Percentiles rank a stretch among this genome's conserved stretches.
phyloP scores from a whole-genome alignment of 2,113 vertebrate genomes.

The Bos javanicus region DNA sequence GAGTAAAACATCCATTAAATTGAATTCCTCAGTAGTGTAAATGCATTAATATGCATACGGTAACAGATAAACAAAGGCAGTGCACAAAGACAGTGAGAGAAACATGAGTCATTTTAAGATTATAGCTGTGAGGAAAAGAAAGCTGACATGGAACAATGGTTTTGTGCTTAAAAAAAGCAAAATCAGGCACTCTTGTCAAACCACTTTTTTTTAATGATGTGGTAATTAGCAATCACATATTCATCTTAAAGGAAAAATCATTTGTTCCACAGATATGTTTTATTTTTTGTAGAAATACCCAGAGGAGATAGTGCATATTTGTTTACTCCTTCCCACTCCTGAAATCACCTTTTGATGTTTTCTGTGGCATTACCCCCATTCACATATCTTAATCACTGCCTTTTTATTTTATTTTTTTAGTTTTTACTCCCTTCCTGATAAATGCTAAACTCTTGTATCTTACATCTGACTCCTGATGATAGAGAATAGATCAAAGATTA shows the following conservation, averaged over 20 bases:
- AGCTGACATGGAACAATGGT: not conserved
- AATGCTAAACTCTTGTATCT: not conserved
- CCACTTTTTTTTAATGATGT: not conserved
- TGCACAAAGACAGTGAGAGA: not conserved
- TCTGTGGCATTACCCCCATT: not conserved
- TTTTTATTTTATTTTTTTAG: not conserved
- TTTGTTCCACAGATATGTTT: not conserved
- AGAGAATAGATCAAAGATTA: not conserved
- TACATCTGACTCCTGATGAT: not conserved
- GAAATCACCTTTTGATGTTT: not conserved
- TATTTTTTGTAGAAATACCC: not conserved
- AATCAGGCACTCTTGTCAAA: not conserved
- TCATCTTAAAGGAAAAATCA: not conserved
- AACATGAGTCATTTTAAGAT: rapidly evolving
- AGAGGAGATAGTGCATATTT: not conserved
- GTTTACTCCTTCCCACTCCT: not conserved
- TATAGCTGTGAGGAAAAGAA: not conserved
- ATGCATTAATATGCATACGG: not conserved
- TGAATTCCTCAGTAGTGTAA: not conserved
- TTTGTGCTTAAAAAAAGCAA: not conserved
- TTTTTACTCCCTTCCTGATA: not conserved
- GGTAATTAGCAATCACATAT: not conserved
- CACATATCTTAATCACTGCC: not conserved
- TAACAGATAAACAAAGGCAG: not conserved
- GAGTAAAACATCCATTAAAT: not conserved